A percentile compares a stretch with the other conserved stretches of the same genome.
phyloP scores from a whole-genome alignment of 2,797 vertebrate genomes.

The Gymnoscopelus microlampas region DNA sequence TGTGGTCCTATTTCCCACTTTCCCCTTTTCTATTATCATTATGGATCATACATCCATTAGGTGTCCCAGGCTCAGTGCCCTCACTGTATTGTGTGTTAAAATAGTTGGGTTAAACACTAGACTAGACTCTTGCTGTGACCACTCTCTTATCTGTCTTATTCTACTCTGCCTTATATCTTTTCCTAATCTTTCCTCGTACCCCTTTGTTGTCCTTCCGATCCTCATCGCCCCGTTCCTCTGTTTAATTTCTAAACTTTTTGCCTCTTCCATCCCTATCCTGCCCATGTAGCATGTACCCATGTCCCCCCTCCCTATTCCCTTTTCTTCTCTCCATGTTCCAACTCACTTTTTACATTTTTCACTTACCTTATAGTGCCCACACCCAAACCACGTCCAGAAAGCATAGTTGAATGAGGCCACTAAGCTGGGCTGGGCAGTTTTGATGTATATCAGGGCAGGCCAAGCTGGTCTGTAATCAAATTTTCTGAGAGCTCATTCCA shows the following conservation, averaged over 20 bases:
- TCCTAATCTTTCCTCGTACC: neutral
- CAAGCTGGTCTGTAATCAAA: conserved; percentile 48
- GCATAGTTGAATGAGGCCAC: conserved; percentile 32
- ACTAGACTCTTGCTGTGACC: neutral
- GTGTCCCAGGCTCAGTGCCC: neutral
- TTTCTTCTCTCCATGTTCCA: conserved; percentile 3
- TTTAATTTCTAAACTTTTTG: neutral
- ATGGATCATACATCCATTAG: neutral
- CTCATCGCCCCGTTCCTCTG: neutral
- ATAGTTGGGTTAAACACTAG: neutral
- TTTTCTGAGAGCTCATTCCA: conserved; percentile 46
- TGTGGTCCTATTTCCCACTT: neutral
- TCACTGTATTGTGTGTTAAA: neutral
- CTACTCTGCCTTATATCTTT: neutral
- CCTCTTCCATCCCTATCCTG: neutral
- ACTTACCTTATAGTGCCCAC: conserved; percentile 34
- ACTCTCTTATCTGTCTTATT: neutral
- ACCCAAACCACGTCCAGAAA: conserved; percentile 18
- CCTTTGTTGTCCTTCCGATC: neutral
- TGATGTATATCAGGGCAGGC: conserved; percentile 54
- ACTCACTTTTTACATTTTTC: conserved; percentile 24
- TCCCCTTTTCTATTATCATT: neutral
- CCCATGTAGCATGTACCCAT: neutral
- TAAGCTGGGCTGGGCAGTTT: conserved; percentile 55
- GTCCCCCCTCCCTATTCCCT: conserved; percentile 2